A percentile compares a stretch with the other conserved stretches of the same genome.
Evolutionary conservation across 2,113 vertebrate genomes (phyloP).

Genomic region (Chloebia gouldiae): DNA sequence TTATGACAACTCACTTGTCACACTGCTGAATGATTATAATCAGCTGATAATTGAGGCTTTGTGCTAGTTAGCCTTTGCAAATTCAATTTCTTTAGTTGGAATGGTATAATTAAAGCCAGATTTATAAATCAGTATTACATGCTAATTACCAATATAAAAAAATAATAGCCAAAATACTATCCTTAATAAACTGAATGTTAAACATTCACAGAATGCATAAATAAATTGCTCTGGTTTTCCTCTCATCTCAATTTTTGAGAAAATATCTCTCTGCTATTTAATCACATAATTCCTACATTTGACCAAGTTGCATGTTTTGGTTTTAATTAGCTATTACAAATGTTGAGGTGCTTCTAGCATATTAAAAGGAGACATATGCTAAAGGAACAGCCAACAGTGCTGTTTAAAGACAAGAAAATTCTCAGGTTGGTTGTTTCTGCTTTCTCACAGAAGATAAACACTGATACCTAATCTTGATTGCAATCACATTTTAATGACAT

Average conservation of each 20-base stretch:
- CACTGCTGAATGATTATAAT: constrained; percentile 47
- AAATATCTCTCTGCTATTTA: background rate
- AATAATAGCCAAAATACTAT: constrained; percentile 50
- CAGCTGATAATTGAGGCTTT: constrained; percentile 59
- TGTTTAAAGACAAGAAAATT: background rate
- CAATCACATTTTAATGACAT: constrained; percentile 47
- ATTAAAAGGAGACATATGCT: background rate
- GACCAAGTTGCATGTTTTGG: background rate
- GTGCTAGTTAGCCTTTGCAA: constrained; percentile 50
- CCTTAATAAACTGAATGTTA: constrained; percentile 37
- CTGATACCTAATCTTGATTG: background rate
- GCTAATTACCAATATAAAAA: constrained; percentile 63
- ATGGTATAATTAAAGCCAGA: constrained; percentile 17
- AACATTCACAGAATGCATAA: constrained; percentile 9
- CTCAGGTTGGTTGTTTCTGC: background rate
- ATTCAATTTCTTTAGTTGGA: constrained; percentile 38
- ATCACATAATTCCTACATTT: background rate
- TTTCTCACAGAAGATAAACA: constrained; percentile 18
- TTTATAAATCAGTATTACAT: constrained; percentile 54
- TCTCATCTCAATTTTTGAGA: background rate
- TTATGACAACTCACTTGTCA: constrained; percentile 43
- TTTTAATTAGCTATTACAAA: background rate
- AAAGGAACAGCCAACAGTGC: background rate
- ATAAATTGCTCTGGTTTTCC: constrained; percentile 35
- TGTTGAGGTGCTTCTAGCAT: background rate